Evolutionary conservation across 1,140 invertebrate species (phyloP).

Genomic region (Anadara kagoshimensis): DNA sequence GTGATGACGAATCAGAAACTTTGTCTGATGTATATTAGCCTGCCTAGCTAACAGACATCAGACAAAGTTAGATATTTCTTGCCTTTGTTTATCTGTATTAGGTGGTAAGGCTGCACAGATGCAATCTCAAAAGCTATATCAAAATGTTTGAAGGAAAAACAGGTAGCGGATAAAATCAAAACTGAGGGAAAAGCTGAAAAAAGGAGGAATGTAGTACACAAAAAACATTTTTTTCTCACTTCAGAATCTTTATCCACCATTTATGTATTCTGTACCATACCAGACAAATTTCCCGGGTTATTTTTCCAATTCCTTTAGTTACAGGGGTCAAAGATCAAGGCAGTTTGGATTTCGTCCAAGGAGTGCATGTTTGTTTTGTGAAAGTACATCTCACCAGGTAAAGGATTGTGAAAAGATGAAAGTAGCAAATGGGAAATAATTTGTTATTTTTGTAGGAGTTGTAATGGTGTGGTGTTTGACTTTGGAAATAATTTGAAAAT

Average conservation of each 20-base stretch:
- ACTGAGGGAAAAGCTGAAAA: not conserved
- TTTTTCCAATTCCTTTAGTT: too few species aligned
- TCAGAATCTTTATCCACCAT: slow-evolving; percentile 13
- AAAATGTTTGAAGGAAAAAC: not conserved
- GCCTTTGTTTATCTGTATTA: slow-evolving; percentile 21
- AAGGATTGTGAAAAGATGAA: too few species aligned
- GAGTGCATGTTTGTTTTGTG: too few species aligned
- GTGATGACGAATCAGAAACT: slow-evolving; percentile 19
- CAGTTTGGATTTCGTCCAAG: too few species aligned
- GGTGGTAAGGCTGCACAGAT: slow-evolving; percentile 23
- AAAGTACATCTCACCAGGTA: too few species aligned
- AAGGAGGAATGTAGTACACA: slow-evolving; percentile 1
- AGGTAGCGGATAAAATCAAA: not conserved
- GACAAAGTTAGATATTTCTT: slow-evolving; percentile 22
- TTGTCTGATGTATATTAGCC: slow-evolving; percentile 25
- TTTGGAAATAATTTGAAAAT: too few species aligned
- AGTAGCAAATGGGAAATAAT: too few species aligned
- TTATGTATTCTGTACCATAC: not conserved
- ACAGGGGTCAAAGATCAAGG: too few species aligned
- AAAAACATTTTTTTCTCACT: not conserved
- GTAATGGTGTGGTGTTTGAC: too few species aligned
- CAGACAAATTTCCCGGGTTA: too few species aligned
- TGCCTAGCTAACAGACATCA: slow-evolving; percentile 26
- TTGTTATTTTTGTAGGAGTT: too few species aligned
- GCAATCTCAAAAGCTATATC: slow-evolving; percentile 4